Evolutionary conservation across 2,797 vertebrate genomes (phyloP), one percentile per base, ranked within the genome.

Genomic region (Hydrolagus colliei): DNA sequence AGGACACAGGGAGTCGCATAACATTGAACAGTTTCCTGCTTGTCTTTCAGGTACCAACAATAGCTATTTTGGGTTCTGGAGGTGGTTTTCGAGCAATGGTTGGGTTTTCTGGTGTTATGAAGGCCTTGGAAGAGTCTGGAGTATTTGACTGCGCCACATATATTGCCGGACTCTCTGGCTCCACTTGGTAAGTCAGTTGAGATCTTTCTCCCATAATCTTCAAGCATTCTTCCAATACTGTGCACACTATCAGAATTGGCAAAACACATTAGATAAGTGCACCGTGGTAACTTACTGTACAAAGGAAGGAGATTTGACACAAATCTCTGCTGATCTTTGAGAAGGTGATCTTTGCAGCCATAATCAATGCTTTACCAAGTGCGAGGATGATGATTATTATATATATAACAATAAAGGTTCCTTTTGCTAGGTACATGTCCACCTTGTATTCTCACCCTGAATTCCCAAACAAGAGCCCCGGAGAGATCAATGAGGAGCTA

Each of bases 81-180:
- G 98, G 98, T 0, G 98, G 98, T 3, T 99, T 99, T 89, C 95
- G 98, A 65, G 98, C 98, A 87, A 99, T 98, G 96, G 95, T 99
- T 0, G 96, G 96, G 0, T 97, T 98, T 90, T 95, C 98, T 0
- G 98, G 98, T 4, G 98, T 98, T 82, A 97, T 98, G 95, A 99
- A 99, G 91, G 98, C 98, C 0, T 92, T 99, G 67, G 96, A 94
- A 86, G 96, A 98, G 89, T 98, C 97, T 0, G 97, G 97, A 85
- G 91, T 99, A 89, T 92, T 99, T 86, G 98, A 99, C 86, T 99
- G 98, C 88, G 91, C 94, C 41, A 98, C 97, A 0, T 99, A 99
- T 75, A 0, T 98, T 18, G 97, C 97, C 32, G 98, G 97, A 0
- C 96, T 99, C 80, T 99, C 98, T 0, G 98, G 98, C 88, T 99